These are phyloP conservation scores for Drosophila tanythrix DNA, from an alignment of 2,888 invertebrate genomes.

Conservation along the genomic window DNA sequence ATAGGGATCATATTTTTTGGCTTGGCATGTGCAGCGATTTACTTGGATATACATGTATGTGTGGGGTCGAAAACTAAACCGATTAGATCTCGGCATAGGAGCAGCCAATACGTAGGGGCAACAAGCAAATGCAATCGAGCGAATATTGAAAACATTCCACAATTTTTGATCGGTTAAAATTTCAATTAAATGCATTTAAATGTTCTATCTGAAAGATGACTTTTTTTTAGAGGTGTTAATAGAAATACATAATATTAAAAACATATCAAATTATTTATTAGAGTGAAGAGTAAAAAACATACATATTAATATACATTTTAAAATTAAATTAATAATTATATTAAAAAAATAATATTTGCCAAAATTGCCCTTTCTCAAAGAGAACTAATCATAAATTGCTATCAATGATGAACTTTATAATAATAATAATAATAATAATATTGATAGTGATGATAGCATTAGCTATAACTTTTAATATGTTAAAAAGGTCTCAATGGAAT, in stretches of 20 bases:
- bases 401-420: too few species aligned
- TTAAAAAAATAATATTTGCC: not conserved
- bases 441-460: not conserved
- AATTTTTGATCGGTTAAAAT: not conserved
- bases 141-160: not conserved
- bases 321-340: not conserved
- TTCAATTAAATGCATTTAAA: not conserved
- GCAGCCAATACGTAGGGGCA: slow-evolving; percentile 16
- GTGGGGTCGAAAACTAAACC: slow-evolving; percentile 53
- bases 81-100: slow-evolving; percentile 49
- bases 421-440: not conserved
- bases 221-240: not conserved
- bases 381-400: too few species aligned
- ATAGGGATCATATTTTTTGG: slow-evolving; percentile 45
- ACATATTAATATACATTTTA: not conserved
- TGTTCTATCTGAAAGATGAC: not conserved
- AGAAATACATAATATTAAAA: not conserved
- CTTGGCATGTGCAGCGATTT: slow-evolving; percentile 54
- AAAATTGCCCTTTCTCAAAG: not conserved
- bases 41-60: slow-evolving; percentile 23
- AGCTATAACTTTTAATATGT: accelerated
- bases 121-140: slow-evolving; percentile 19
- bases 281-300: too few species aligned
- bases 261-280: not conserved
- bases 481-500: not conserved